Base-by-base conservation (phyloP, 1,140 invertebrate species). In the Monochamus saltuarius region DNA sequence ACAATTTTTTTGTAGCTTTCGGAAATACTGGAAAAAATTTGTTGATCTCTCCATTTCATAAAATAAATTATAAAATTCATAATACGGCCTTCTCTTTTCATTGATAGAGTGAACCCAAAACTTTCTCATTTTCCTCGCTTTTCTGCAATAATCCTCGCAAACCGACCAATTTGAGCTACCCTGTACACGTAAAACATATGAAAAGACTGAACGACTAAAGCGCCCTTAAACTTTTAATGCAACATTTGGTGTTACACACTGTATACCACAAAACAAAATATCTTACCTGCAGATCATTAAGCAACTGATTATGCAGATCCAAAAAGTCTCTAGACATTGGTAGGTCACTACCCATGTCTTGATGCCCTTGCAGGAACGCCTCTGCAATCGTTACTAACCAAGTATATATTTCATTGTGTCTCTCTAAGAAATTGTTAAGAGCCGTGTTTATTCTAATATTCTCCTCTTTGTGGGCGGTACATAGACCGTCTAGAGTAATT, bases 341-440 rank as follows among this genome's bases (percentile, higher is more conserved):
- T 42, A 89, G 76, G 75, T 84, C 85, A 34, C 81, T 84, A 29
- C 91, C 91, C 85, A 92, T 87, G 63, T 90, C 86, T 57, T 85
- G 83, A 69, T 90, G 88, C 19, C 87, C 84, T 63, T 86, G 83
- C 6, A 94, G 76, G 71, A 91, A 91, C 11, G 84, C 79, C 63
- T 91, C 87, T 0, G 86, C 87, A 9, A 88, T 87, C 51, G 82
- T 83, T 4, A 81, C 80, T 19, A 92, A 68, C 91, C 91, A 93
- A 4, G 83, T 83, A 47, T 86, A 82, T 22, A 92, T 74, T 55
- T 85, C 82, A 59, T 89, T 86, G 71, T 89, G 87, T 68, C 86
- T 86, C 34, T 88, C 81, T 1, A 88, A 77, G 75, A 92, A 93
- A 38, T 82, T 79, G 29, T 84, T 84, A 8, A 91, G 78, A 16